Conservation (phyloP, 2,888 invertebrate genomes). For the Parnassius orleans region DNA sequence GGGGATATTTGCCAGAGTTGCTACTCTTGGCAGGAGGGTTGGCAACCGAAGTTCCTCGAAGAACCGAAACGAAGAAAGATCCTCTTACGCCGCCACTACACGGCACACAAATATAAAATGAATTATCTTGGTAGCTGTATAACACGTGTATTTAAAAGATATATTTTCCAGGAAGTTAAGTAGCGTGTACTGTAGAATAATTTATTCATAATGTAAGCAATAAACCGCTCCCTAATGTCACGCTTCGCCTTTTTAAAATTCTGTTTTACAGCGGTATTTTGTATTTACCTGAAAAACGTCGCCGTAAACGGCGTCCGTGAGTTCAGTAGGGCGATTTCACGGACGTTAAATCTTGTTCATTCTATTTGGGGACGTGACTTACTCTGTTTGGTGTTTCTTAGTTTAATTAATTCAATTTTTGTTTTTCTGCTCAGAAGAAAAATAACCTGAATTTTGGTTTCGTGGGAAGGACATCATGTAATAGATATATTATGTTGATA, state of each 20-base stretch:
- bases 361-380: slow-evolving; percentile 18
- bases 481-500: no score
- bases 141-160: slow-evolving; percentile 19
- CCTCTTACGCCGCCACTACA: no score
- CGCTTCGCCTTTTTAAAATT: slow-evolving; percentile 37
- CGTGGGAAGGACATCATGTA: no score
- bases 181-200: slow-evolving; percentile 32
- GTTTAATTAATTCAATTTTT: slow-evolving; percentile 12
- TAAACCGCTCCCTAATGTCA: slow-evolving; percentile 38
- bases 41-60: no score
- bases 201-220: slow-evolving; percentile 36
- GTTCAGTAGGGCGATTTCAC: slow-evolving; percentile 7
- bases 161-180: slow-evolving; percentile 31
- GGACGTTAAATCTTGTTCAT: slow-evolving; percentile 5
- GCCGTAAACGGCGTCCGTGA: slow-evolving; percentile 28
- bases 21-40: no score
- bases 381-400: slow-evolving; percentile 8
- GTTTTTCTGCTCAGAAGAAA: background rate
- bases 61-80: no score
- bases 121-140: no score
- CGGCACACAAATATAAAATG: no score
- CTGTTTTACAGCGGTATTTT: slow-evolving; percentile 35
- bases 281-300: slow-evolving; percentile 32
- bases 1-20: no score
- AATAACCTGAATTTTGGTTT: no score